Evolutionary conservation across 2,113 vertebrate genomes (phyloP).

Genomic region (Onychostruthus taczanowskii): DNA sequence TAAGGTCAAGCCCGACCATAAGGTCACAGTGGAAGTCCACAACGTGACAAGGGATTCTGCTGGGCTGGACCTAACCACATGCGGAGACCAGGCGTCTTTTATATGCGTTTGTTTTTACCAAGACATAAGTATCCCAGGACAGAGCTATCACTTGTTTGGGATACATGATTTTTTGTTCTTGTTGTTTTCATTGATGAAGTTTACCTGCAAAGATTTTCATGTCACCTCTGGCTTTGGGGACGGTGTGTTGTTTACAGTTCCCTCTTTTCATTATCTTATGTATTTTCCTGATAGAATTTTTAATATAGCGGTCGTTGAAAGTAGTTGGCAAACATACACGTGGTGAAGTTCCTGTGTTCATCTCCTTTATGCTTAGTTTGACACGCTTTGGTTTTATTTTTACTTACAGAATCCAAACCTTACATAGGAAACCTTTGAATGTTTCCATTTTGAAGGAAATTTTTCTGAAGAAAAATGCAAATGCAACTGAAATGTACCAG

Average conservation of each 20-base stretch:
- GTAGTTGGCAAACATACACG: fast-evolving
- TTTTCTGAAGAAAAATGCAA: not conserved
- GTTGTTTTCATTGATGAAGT: not conserved
- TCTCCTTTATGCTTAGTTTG: not conserved
- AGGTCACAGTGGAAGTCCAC: not conserved
- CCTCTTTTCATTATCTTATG: fast-evolving
- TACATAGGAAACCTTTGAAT: not conserved
- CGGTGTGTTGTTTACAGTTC: not conserved
- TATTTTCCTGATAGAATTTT: not conserved
- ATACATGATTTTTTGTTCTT: not conserved
- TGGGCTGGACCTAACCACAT: not conserved
- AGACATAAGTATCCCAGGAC: fast-evolving
- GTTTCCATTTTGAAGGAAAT: not conserved
- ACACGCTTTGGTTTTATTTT: not conserved
- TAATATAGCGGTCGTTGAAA: not conserved
- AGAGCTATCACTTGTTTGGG: not conserved
- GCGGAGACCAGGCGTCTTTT: fast-evolving
- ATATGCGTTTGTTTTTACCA: not conserved
- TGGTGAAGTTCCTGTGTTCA: not conserved
- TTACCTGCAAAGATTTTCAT: not conserved
- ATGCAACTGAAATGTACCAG: not conserved
- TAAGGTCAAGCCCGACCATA: not conserved
- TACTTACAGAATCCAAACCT: not conserved
- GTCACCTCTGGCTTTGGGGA: not conserved
- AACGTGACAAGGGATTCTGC: not conserved